phyloP scores from a whole-genome alignment of 2,113 vertebrate species.

The Halichoeres trimaculatus region DNA sequence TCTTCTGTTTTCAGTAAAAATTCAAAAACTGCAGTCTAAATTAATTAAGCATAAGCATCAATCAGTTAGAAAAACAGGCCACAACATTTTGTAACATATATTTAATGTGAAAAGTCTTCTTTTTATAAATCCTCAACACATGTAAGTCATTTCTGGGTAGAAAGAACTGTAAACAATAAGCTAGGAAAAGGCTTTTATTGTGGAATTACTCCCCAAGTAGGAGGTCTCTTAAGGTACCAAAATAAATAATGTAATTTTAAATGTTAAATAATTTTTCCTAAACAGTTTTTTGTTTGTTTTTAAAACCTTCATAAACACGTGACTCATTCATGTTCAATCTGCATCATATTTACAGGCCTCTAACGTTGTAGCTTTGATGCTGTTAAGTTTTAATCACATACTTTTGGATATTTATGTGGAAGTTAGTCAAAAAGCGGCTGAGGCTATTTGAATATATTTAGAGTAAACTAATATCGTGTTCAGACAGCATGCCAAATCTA shows the following conservation, averaged over 20 bases:
- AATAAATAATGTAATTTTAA: not conserved
- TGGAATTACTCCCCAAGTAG: not conserved
- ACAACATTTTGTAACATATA: not conserved
- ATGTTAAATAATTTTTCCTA: not conserved
- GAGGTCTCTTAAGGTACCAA: not conserved
- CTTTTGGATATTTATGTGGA: not conserved
- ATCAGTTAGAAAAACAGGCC: not conserved
- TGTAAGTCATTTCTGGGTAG: not conserved
- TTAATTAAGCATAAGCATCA: not conserved
- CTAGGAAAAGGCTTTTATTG: conserved; percentile 5
- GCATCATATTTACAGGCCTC: not conserved
- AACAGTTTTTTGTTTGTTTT: not conserved
- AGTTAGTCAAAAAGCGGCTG: not conserved
- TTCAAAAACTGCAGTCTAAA: not conserved
- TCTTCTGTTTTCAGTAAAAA: not conserved
- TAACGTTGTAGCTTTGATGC: not conserved
- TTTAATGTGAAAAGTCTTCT: not conserved
- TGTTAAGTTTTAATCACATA: not conserved
- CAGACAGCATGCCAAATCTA: not conserved
- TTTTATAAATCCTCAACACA: not conserved
- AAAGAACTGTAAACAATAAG: conserved; percentile 3
- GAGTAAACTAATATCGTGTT: not conserved
- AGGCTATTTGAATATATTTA: not conserved
- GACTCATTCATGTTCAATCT: not conserved
- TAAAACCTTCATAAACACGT: not conserved